Evolutionary conservation across 2,888 invertebrate species (phyloP), one percentile per base, ranked within the genome.

Genomic region (Protonemura montana): DNA sequence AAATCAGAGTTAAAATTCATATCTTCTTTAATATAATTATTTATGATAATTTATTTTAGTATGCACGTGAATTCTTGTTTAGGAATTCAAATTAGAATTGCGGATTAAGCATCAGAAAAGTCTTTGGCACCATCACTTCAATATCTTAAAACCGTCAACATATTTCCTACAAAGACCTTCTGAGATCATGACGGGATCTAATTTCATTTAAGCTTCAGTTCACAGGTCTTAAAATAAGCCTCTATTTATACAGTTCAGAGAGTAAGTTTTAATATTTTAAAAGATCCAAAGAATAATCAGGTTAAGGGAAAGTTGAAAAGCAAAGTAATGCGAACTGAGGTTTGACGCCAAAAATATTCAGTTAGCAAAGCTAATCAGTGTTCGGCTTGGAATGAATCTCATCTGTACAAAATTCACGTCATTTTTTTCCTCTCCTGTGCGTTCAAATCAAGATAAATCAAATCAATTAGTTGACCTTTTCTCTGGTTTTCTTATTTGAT

Each of bases 381-480:
- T 29, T 26, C 84, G n/a, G n/a, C 28, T 84, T 76, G 28, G 59
- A 84, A 76, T 21, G 84, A 84, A 84, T 84, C 84, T 84, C 84
- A 84, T 84, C 59, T 59, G 29, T 59, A 84, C 59, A 84, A 84
- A 84, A 76, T 28, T 84, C 84, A 84, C 84, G 84, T 84, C 84
- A 84, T 26, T 59, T 84, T 84, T 84, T 84, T 76, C 84, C 30
- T 78, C 78, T 78, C 28, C 28, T 81, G 29, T 29, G 81, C 59
- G 42, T 59, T 28, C 76, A 76, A 84, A 76, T 27, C 84, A 76
- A 76, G 84, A 84, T 84, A 84, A 84, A 84, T 84, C 84, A 84
- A 84, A 84, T 84, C 84, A 84, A 84, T 84, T 84, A 84, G 84
- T 84, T 84, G 84, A 84, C 84, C 84, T 84, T 84, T 84, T 84